Evolutionary conservation across 35 echinoderm and acorn worm genomes (phyloP).

Genomic region (Anneissia japonica): DNA sequence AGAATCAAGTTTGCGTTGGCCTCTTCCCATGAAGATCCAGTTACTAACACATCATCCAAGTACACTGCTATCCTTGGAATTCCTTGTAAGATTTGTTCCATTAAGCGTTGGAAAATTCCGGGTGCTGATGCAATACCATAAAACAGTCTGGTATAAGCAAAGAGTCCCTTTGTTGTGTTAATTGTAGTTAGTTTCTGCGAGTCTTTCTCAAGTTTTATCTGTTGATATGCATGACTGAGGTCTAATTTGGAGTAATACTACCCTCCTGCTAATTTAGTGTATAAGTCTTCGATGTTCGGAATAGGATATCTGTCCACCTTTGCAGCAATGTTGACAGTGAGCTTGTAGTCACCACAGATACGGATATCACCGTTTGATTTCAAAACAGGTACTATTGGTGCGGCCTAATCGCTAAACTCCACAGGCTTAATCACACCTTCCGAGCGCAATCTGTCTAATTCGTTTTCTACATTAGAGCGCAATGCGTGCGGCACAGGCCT

Average conservation of each 20-base stretch:
- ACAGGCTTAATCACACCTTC: conserved; percentile 32
- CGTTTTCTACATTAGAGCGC: conserved; percentile 21
- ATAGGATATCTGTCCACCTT: conserved; percentile 20
- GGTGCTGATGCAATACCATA: conserved; percentile 57
- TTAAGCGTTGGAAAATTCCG: conserved; percentile 40
- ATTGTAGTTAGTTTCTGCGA: conserved; percentile 20
- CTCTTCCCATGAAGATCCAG: conserved; percentile 17
- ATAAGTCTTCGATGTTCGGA: neutral
- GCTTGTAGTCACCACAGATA: conserved; percentile 61
- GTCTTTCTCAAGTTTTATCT: conserved; percentile 28
- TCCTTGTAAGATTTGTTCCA: conserved; percentile 35
- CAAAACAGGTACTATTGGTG: conserved; percentile 49
- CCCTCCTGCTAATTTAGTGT: conserved; percentile 30
- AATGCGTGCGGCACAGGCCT: conserved; percentile 14
- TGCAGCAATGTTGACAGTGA: conserved; percentile 29
- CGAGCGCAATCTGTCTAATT: conserved; percentile 26
- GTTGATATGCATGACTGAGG: conserved; percentile 37
- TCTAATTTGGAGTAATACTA: conserved; percentile 37
- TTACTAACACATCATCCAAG: conserved; percentile 53
- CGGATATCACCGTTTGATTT: conserved; percentile 27
- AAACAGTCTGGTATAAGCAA: conserved; percentile 2
- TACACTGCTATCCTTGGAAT: conserved; percentile 2
- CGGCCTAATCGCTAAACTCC: conserved; percentile 37
- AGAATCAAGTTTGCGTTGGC: conserved; percentile 10
- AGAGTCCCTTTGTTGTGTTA: conserved; percentile 48